phyloP scores from a whole-genome alignment of 2,888 invertebrate species.

The Frankliniella intonsa region DNA sequence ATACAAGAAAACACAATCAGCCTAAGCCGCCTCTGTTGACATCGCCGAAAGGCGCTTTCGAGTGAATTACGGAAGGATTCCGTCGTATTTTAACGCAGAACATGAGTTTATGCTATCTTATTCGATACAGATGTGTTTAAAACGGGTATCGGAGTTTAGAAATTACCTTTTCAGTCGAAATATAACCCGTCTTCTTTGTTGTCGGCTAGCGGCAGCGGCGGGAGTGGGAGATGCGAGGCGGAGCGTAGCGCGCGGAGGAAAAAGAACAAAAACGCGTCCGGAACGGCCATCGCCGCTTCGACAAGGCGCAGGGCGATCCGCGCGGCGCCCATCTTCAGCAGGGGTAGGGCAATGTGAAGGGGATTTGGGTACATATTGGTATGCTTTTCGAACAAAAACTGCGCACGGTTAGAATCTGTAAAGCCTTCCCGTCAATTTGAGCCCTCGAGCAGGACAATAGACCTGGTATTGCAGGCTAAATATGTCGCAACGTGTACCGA shows the following conservation, averaged over 20 bases:
- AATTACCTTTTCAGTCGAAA: neutral
- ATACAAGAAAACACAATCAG: too few relatives aligned
- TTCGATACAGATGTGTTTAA: neutral
- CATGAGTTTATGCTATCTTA: neutral
- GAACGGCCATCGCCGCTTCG: neutral
- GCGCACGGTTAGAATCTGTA: neutral
- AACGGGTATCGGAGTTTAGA: neutral
- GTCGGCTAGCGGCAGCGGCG: neutral
- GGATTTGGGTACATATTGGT: neutral
- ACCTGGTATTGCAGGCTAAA: too few relatives aligned
- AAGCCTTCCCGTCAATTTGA: constrained; percentile 4
- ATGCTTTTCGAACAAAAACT: neutral
- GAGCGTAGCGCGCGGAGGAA: too few relatives aligned
- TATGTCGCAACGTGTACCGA: too few relatives aligned
- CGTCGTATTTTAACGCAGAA: neutral
- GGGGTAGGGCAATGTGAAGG: neutral
- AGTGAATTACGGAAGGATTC: neutral
- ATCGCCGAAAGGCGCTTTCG: too few relatives aligned
- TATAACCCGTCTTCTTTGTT: neutral
- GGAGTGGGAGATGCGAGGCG: neutral
- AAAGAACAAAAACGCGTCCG: too few relatives aligned
- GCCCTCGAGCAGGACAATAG: neutral
- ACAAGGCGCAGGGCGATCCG: neutral
- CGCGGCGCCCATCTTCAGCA: neutral
- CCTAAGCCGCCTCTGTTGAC: too few relatives aligned